Evolutionary conservation across 2,113 vertebrate genomes (phyloP).

Genomic region (Hylia prasina): DNA sequence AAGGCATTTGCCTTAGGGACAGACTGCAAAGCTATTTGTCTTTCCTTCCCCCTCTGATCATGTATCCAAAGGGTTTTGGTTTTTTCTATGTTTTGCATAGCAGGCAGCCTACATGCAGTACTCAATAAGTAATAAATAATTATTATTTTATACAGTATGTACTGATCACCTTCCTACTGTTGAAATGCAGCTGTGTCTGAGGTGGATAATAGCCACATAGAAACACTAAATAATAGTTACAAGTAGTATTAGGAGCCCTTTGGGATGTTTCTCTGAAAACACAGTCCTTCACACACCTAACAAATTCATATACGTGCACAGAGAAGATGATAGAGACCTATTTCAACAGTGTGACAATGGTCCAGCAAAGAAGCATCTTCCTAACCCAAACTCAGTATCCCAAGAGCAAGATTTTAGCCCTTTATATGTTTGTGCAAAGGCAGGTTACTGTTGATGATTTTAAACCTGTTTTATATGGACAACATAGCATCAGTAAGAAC

Average conservation of each 20-base stretch:
- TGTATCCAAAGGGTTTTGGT: background rate
- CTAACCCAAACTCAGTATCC: background rate
- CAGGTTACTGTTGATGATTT: background rate
- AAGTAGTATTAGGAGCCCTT: background rate
- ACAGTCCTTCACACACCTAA: background rate
- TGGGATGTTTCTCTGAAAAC: slow-evolving; percentile 7
- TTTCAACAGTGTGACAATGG: background rate
- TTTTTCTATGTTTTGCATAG: background rate
- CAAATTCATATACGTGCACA: background rate
- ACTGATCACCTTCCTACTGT: slow-evolving; percentile 36
- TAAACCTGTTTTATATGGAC: background rate
- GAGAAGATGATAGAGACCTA: background rate
- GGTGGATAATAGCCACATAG: background rate
- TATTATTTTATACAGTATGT: background rate
- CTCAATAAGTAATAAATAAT: slow-evolving; percentile 37
- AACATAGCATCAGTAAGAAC: background rate
- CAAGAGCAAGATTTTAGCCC: background rate
- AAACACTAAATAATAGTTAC: slow-evolving; percentile 10
- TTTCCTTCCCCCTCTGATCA: background rate
- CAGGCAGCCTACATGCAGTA: background rate
- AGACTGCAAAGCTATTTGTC: background rate
- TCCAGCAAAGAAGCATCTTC: background rate
- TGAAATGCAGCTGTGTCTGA: background rate
- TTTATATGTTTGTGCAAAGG: background rate
- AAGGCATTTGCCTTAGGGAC: background rate